Percentiles rank a stretch among this genome's conserved stretches.
Conservation (phyloP, 2,113 vertebrate genomes). For the Trochalopteron elliotii region DNA sequence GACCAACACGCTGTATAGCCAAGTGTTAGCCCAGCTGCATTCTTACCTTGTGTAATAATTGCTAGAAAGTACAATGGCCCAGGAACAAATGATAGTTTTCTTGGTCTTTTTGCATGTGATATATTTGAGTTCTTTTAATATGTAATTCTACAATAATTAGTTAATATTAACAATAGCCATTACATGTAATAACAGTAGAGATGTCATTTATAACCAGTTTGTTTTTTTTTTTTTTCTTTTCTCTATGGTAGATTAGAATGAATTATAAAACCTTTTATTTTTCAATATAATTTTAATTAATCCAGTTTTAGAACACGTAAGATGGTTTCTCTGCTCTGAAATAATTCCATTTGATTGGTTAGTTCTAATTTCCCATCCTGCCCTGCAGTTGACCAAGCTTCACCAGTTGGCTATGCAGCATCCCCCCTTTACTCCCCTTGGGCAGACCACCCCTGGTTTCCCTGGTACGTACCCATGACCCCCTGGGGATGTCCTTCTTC, state of each 20-base stretch:
- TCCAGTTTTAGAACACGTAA: slow-evolving; percentile 77
- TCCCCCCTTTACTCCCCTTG: slow-evolving; percentile 97
- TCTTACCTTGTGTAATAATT: not conserved
- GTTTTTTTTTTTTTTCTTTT: not conserved
- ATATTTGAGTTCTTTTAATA: slow-evolving; percentile 60
- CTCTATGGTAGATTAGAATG: slow-evolving; percentile 55
- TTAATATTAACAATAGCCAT: slow-evolving; percentile 70
- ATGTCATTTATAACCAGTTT: slow-evolving; percentile 66
- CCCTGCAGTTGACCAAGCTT: slow-evolving; percentile 99
- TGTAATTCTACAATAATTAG: slow-evolving; percentile 52
- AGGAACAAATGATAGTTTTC: slow-evolving; percentile 62
- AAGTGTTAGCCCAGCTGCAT: not conserved
- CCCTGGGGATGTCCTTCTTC: slow-evolving; percentile 88
- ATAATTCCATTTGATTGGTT: slow-evolving; percentile 96
- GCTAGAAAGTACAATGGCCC: slow-evolving; percentile 72
- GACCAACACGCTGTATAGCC: not conserved
- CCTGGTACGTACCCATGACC: slow-evolving; percentile 96
- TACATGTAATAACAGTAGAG: slow-evolving; percentile 67
- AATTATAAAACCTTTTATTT: slow-evolving; percentile 54
- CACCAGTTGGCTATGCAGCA: slow-evolving; percentile 99
- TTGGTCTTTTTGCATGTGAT: slow-evolving; percentile 60
- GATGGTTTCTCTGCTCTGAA: slow-evolving; percentile 90
- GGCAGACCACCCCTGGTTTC: slow-evolving; percentile 98
- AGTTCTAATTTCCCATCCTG: slow-evolving; percentile 98
- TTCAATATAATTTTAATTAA: slow-evolving; percentile 71